phyloP scores from a whole-genome alignment of 2,888 invertebrate genomes.

The Pristionchus exspectatus region DNA sequence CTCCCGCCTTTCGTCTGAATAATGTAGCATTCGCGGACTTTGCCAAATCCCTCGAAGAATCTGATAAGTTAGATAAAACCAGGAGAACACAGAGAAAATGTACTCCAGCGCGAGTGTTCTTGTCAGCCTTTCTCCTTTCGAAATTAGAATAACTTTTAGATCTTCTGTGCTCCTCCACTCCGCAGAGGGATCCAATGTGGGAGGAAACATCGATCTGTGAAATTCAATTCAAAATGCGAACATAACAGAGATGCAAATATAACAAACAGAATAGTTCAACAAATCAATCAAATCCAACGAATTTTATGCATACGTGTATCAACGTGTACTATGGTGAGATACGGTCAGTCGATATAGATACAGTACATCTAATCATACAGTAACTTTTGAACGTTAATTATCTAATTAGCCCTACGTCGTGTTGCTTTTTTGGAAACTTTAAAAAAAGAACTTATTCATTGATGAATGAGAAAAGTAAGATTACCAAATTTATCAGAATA shows the following conservation, averaged over 20 bases:
- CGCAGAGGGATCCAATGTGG: background rate
- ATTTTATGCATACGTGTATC: too few relatives aligned
- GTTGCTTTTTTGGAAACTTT: too few relatives aligned
- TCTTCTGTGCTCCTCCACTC: background rate
- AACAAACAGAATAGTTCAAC: background rate
- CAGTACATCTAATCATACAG: background rate
- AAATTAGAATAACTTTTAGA: background rate
- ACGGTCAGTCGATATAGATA: background rate
- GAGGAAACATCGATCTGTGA: background rate
- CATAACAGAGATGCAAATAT: too few relatives aligned
- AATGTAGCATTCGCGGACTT: background rate
- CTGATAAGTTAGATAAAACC: background rate
- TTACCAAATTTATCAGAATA: background rate
- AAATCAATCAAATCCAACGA: background rate
- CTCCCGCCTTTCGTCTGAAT: too few relatives aligned
- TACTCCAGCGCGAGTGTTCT: background rate
- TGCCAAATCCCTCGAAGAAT: constrained; percentile 6
- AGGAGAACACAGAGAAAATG: background rate
- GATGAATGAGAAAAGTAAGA: background rate
- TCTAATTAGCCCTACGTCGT: too few relatives aligned
- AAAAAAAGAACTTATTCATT: background rate
- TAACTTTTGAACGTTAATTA: background rate
- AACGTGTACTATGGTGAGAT: background rate
- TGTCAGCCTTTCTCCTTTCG: background rate
- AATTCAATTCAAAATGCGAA: background rate